Conservation (phyloP, 2,113 vertebrate genomes). For the Laticauda colubrina region DNA sequence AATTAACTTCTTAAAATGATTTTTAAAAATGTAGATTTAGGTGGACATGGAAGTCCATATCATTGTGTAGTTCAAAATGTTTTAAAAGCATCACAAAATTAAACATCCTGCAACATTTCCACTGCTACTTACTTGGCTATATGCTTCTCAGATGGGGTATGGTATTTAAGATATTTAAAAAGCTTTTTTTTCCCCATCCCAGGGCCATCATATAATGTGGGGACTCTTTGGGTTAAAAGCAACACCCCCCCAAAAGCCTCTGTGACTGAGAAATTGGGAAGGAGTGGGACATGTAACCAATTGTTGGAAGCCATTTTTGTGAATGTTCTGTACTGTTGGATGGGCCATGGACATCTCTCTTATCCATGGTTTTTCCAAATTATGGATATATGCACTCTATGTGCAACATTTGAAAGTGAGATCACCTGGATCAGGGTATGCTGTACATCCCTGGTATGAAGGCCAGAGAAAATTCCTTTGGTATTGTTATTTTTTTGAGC, state of each 20-base stretch:
- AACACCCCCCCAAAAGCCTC: neutral
- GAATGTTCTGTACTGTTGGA: neutral
- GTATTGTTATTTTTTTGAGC: neutral
- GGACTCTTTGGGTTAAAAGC: neutral
- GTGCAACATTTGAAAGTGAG: neutral
- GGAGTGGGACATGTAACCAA: neutral
- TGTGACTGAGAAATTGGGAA: neutral
- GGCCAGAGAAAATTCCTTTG: neutral
- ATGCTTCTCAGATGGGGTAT: neutral
- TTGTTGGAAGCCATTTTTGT: neutral
- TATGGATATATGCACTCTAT: neutral
- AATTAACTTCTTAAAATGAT: neutral
- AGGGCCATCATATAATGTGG: neutral
- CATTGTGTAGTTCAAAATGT: neutral
- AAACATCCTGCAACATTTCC: neutral
- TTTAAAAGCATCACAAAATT: constrained; percentile 13
- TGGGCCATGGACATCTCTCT: neutral
- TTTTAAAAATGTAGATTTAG: neutral
- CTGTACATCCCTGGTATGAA: neutral
- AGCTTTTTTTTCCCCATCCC: neutral
- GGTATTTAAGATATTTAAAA: neutral
- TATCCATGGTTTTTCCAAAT: neutral
- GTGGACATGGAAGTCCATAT: constrained; percentile 14
- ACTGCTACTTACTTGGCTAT: neutral
- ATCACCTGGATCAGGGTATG: neutral